Evolutionary conservation across 1,140 invertebrate genomes (phyloP), one percentile per base, ranked within the genome.

Genomic region (Coptotermes formosanus): DNA sequence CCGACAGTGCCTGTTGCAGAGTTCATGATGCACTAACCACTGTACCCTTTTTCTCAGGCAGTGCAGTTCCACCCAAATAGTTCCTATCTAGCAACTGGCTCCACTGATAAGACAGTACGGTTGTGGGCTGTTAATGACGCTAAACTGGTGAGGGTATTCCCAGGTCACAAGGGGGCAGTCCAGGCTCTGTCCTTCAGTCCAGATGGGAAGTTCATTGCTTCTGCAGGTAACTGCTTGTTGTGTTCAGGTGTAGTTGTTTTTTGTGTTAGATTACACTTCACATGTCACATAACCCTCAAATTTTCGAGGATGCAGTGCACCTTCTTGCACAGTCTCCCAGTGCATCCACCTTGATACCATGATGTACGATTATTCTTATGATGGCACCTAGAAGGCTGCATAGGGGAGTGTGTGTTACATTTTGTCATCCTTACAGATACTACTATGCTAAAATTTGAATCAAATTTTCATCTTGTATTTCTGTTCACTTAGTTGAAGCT

Each of bases 41-140:
- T 7, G 6, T 82, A 82, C 19, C 12, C 1, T 82, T 11, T 82
- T 38, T 19, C n/a, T 45, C 88, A 95, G 95, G 93, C 95, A 89
- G 92, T 97, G 43, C 94, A 94, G 88, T 97, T 97, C 91, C 96
- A 97, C 91, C 96, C 96, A 2, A 97, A 96, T 90, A 94, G 95
- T 86, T 93, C 93, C 88, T 97, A 97, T 89, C 88, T 97, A 87
- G 96, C 96, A 64, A 96, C 95, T 2, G 96, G 95, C 25, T 96
- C 96, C 32, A 92, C 93, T 21, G 96, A 97, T 91, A 94, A 94
- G 88, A 94, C 94, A 44, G 93, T 97, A 85, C 92, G 96, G 48
- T 90, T 97, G 86, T 97, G 96, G 96, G 92, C 92, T 83, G 91
- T 95, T 84, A 91, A 93, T 85, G 93, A 94, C 88, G 94, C 92